Percentiles rank a stretch among this genome's conserved stretches.
phyloP scores from a whole-genome alignment of 2,797 vertebrate genomes.

The Sciurus carolinensis region DNA sequence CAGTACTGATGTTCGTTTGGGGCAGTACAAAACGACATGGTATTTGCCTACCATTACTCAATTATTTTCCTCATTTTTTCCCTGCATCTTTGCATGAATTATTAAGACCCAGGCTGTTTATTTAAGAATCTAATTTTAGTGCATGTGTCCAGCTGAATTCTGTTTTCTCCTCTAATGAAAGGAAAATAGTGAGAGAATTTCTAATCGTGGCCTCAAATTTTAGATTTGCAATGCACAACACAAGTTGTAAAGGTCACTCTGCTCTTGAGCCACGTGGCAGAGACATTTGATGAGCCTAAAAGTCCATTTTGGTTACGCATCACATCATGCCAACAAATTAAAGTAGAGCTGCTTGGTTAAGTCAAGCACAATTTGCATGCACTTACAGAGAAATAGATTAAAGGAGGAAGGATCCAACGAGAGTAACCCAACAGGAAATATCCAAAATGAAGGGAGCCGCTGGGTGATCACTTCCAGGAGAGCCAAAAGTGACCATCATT shows the following conservation, averaged over 20 bases:
- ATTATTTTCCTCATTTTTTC: conserved; percentile 88
- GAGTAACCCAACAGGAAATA: conserved; percentile 44
- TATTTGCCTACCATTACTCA: conserved; percentile 87
- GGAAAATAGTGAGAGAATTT: conserved; percentile 80
- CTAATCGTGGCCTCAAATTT: conserved; percentile 76
- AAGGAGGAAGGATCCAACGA: conserved; percentile 52
- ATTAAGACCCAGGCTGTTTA: conserved; percentile 88
- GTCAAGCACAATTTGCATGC: conserved; percentile 71
- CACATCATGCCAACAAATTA: conserved; percentile 68
- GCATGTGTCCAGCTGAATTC: conserved; percentile 86
- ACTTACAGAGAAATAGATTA: conserved; percentile 54
- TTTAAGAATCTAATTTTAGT: conserved; percentile 87
- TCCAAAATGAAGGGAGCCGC: conserved; percentile 58
- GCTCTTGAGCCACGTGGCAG: conserved; percentile 51
- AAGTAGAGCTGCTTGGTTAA: conserved; percentile 76
- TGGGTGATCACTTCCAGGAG: conserved; percentile 60
- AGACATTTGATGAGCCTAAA: conserved; percentile 70
- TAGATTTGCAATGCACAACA: conserved; percentile 56
- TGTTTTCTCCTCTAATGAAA: conserved; percentile 86
- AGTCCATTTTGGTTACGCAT: conserved; percentile 74
- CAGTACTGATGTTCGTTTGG: conserved; percentile 81
- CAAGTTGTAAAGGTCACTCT: conserved; percentile 62
- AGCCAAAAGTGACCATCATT: background rate
- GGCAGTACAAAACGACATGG: conserved; percentile 83
- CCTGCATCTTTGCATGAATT: conserved; percentile 86